A percentile compares a stretch with the other conserved stretches of the same genome.
These are phyloP conservation scores for Doris montereyensis DNA, from an alignment of 2,888 invertebrate genomes.

Conservation along the genomic window DNA sequence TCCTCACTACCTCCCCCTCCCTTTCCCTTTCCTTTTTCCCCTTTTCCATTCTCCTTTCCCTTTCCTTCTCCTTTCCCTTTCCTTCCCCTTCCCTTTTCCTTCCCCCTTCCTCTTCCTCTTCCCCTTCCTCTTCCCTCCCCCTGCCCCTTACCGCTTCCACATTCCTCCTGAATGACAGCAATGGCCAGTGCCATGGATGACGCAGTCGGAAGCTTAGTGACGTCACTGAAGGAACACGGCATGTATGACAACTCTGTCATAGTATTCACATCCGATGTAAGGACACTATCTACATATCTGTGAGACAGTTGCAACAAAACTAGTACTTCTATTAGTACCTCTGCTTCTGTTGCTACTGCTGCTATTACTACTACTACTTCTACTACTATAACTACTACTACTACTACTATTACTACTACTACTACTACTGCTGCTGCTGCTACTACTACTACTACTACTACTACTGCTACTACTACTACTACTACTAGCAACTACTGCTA, in stretches of 20 bases:
- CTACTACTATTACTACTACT: background rate
- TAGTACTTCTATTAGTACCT: too few relatives aligned
- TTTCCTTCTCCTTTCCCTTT: too few relatives aligned
- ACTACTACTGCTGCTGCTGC: conserved; percentile 3
- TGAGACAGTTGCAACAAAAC: too few relatives aligned
- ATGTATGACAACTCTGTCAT: conserved; percentile 39
- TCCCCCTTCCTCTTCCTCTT: too few relatives aligned
- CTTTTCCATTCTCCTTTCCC: too few relatives aligned
- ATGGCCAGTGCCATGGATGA: conserved; percentile 86
- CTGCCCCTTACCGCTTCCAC: too few relatives aligned
- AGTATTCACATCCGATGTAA: conserved; percentile 41
- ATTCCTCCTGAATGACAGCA: conserved; percentile 11
- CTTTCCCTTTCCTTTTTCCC: too few relatives aligned
- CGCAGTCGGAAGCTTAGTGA: conserved; percentile 84
- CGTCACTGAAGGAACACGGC: conserved; percentile 78
- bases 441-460: conserved; percentile 4
- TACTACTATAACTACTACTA: background rate
- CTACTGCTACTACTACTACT: background rate
- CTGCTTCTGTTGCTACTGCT: too few relatives aligned
- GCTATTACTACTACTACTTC: background rate
- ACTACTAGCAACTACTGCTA: background rate
- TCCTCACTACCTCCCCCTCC: too few relatives aligned
- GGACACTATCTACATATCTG: too few relatives aligned
- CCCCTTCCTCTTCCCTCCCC: too few relatives aligned
- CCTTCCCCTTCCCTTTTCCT: too few relatives aligned